phyloP scores from a whole-genome alignment of 2,888 invertebrate species.

The Rhingia campestris region DNA sequence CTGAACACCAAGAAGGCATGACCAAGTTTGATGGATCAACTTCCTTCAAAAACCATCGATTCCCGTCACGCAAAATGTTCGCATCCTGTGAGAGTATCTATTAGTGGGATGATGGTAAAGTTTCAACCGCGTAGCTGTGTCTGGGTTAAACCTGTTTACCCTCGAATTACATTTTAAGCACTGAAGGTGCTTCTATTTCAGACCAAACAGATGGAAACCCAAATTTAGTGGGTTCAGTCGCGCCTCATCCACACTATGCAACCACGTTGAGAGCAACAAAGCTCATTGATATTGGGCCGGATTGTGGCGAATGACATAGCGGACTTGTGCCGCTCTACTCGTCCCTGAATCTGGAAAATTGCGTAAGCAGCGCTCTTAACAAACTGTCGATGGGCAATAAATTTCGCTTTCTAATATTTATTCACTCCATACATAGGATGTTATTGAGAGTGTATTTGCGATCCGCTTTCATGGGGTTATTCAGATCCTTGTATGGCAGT shows the following conservation, averaged over 20 bases:
- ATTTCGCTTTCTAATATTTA: constrained; percentile 59
- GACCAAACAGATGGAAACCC: constrained; percentile 55
- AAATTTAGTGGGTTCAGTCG: constrained; percentile 40
- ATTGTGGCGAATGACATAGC: constrained; percentile 52
- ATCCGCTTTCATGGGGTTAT: constrained; percentile 43
- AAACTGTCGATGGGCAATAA: constrained; percentile 70
- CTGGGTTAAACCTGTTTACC: constrained; percentile 45
- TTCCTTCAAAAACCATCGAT: background rate
- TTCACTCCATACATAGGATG: constrained; percentile 47
- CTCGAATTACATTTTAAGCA: constrained; percentile 37
- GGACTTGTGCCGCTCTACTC: constrained; percentile 5
- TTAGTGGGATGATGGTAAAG: constrained; percentile 26
- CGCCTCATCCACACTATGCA: constrained; percentile 1
- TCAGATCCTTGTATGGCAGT: constrained; percentile 31
- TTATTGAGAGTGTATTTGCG: constrained; percentile 65
- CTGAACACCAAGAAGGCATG: background rate
- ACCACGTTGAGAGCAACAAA: constrained; percentile 36
- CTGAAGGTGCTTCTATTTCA: constrained; percentile 26
- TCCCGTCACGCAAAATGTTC: background rate
- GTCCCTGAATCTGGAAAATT: constrained; percentile 7
- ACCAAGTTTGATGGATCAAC: background rate
- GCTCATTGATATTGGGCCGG: constrained; percentile 18
- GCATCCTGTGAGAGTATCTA: background rate
- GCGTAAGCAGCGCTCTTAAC: constrained; percentile 58
- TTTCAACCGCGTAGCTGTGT: constrained; percentile 24